These are phyloP conservation scores for Armadillidium nasatum DNA, from an alignment of 1,140 invertebrate species.

Conservation along the genomic window DNA sequence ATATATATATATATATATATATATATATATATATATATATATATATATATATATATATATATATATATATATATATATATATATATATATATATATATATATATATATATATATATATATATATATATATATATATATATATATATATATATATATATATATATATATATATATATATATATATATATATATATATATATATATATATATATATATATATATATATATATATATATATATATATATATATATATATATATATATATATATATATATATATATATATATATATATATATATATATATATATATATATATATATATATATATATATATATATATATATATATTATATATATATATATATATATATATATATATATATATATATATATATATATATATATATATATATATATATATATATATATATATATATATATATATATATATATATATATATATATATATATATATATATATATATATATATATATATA, in stretches of 20 bases:
- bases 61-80: background rate
- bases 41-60: background rate
- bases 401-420: background rate
- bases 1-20: constrained; percentile 1
- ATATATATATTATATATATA: background rate
- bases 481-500: constrained; percentile 6
- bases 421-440: background rate
- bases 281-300: too few relatives aligned
- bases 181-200: constrained; percentile 16
- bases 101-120: background rate
- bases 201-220: constrained; percentile 18
- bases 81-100: background rate
- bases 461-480: background rate
- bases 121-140: constrained; percentile 13
- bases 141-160: constrained; percentile 10
- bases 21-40: too few relatives aligned
- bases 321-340: background rate
- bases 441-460: too few relatives aligned
- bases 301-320: too few relatives aligned
- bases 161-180: constrained; percentile 7
- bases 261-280: too few relatives aligned
- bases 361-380: background rate
- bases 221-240: constrained; percentile 19
- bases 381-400: background rate
- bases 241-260: too few relatives aligned